Percentiles rank a stretch among this genome's conserved stretches.
These are phyloP conservation scores for Achroia grisella DNA, from an alignment of 1,140 invertebrate species.

Conservation along the genomic window DNA sequence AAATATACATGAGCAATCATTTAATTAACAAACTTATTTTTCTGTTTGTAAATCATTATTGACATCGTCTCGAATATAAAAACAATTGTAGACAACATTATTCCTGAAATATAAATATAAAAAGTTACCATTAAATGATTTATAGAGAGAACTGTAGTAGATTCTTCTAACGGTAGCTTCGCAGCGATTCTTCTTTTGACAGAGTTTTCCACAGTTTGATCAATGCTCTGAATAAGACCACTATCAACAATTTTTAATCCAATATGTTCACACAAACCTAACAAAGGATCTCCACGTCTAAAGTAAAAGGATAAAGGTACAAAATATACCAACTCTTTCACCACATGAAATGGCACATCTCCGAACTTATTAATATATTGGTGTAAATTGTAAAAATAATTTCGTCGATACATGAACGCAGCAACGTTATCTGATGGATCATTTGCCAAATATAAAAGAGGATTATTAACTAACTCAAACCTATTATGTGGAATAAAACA, in stretches of 20 bases:
- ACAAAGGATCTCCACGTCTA: not conserved
- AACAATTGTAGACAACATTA: not conserved
- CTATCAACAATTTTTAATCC: not conserved
- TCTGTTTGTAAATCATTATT: too few relatives aligned
- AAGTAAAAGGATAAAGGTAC: not conserved
- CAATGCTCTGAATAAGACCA: not conserved
- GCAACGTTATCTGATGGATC: not conserved
- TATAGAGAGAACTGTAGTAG: not conserved
- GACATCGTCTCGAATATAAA: not conserved
- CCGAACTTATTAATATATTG: not conserved
- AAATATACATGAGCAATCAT: too few relatives aligned
- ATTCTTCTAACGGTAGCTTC: not conserved
- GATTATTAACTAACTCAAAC: not conserved
- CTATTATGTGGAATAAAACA: not conserved
- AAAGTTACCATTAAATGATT: not conserved
- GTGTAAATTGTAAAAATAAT: not conserved
- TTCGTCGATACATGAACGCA: not conserved
- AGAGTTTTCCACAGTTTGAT: not conserved
- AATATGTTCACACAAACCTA: not conserved
- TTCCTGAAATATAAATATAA: not conserved
- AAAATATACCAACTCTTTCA: not conserved
- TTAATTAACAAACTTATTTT: too few relatives aligned
- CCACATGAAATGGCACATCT: not conserved
- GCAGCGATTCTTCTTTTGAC: not conserved
- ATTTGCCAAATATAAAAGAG: not conserved